These are phyloP conservation scores for Odontesthes bonariensis DNA, from an alignment of 2,113 vertebrate genomes.

Conservation along the genomic window DNA sequence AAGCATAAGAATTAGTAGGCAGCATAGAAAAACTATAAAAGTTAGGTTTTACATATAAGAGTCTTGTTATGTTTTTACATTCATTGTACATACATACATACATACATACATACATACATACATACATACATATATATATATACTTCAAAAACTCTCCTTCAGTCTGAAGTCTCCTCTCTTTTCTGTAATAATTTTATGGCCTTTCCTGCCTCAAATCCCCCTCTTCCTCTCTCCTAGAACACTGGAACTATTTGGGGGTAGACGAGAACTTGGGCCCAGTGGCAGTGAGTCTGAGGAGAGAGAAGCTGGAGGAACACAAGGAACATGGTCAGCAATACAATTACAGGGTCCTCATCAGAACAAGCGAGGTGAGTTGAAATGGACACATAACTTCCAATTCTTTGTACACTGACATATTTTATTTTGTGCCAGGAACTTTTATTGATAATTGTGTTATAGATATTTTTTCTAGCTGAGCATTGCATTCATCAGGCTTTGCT, in stretches of 20 bases:
- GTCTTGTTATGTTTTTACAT: too few relatives aligned
- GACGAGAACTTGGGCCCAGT: conserved; percentile 97
- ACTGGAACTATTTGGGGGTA: conserved; percentile 98
- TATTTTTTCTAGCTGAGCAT: neutral
- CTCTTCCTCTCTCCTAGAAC: conserved; percentile 83
- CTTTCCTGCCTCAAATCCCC: neutral
- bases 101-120: too few relatives aligned
- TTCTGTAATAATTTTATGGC: neutral
- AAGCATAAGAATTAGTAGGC: too few relatives aligned
- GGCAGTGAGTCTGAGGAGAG: conserved; percentile 95
- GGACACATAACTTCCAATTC: neutral
- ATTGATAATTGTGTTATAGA: neutral
- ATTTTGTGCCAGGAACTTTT: neutral
- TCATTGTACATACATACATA: neutral
- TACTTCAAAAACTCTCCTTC: neutral
- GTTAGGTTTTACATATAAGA: too few relatives aligned
- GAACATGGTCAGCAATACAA: conserved; percentile 96
- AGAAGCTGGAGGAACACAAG: conserved; percentile 96
- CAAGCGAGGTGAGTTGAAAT: conserved; percentile 89
- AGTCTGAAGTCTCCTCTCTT: neutral
- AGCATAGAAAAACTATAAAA: too few relatives aligned
- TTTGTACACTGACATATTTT: neutral
- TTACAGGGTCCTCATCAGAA: conserved; percentile 97
- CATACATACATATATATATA: too few relatives aligned
- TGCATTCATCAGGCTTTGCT: conserved; percentile 8